These are phyloP conservation scores for Hermetia illucens DNA, from an alignment of 1,140 invertebrate species.

Conservation along the genomic window DNA sequence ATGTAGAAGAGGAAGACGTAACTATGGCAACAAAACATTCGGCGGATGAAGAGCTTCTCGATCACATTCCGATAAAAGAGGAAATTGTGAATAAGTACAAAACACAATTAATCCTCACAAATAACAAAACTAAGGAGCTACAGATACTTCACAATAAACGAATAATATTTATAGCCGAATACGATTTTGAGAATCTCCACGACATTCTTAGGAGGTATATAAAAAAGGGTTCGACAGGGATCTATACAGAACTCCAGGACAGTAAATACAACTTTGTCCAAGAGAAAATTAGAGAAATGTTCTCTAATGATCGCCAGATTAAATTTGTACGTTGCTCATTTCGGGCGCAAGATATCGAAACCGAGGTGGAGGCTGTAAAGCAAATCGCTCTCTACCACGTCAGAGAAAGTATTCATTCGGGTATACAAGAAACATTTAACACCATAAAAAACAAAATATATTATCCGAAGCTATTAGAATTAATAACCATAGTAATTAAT, in stretches of 20 bases:
- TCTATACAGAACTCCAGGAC: constrained; percentile 7
- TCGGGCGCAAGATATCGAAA: constrained; percentile 8
- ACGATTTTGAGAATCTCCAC: constrained; percentile 1
- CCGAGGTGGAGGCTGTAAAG: constrained; percentile 8
- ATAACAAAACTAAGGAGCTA: constrained; percentile 3
- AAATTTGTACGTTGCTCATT: constrained; percentile 9
- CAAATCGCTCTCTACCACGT: constrained; percentile 10
- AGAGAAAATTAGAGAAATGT: constrained; percentile 9
- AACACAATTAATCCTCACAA: constrained; percentile 8
- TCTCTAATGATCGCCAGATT: constrained; percentile 7
- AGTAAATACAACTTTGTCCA: constrained; percentile 7
- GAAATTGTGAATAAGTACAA: constrained; percentile 10
- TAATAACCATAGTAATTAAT: too few relatives aligned
- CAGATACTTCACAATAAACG: background rate
- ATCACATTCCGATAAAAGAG: constrained; percentile 9
- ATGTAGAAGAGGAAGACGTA: too few relatives aligned
- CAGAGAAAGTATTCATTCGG: constrained; percentile 6
- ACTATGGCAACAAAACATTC: constrained; percentile 9
- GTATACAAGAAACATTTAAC: constrained; percentile 8
- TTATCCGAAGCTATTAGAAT: too few relatives aligned
- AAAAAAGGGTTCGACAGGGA: constrained; percentile 8
- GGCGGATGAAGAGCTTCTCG: constrained; percentile 8
- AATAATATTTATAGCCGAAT: constrained; percentile 1
- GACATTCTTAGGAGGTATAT: constrained; percentile 3
- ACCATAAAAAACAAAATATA: too few relatives aligned